Percentiles rank a stretch among this genome's conserved stretches.
Evolutionary conservation across 1,140 invertebrate species (phyloP).

Genomic region (Pachyrhynchus sulphureomaculatus): DNA sequence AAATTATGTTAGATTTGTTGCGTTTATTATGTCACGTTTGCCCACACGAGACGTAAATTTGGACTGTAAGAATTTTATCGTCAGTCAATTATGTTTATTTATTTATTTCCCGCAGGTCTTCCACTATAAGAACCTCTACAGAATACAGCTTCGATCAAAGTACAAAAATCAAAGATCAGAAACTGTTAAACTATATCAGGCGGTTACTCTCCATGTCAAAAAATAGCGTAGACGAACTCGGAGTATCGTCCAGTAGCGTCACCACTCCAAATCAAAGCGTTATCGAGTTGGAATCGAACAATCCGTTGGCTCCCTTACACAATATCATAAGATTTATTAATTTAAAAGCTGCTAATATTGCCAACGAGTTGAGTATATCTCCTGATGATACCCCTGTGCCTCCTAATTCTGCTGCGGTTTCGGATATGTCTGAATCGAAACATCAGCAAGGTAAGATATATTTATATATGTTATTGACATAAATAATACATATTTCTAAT

Average conservation of each 20-base stretch:
- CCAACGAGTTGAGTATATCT: constrained; percentile 13
- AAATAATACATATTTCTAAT: neutral
- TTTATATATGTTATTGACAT: neutral
- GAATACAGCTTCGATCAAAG: constrained; percentile 5
- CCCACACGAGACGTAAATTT: too few relatives aligned
- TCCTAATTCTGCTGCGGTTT: constrained; percentile 4
- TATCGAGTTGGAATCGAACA: constrained; percentile 42
- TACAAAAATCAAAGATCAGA: constrained; percentile 28
- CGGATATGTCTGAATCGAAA: neutral
- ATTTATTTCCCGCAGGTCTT: too few relatives aligned
- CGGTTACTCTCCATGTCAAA: constrained; percentile 56
- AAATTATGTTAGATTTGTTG: too few relatives aligned
- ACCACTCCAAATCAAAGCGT: constrained; percentile 57
- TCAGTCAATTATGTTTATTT: too few relatives aligned
- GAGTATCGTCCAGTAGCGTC: constrained; percentile 56
- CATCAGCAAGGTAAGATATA: neutral
- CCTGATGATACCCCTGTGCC: constrained; percentile 9
- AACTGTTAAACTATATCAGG: constrained; percentile 54
- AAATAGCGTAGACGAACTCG: constrained; percentile 54
- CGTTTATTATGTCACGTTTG: too few relatives aligned
- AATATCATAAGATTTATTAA: constrained; percentile 34
- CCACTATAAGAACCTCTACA: neutral
- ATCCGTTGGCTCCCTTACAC: constrained; percentile 30
- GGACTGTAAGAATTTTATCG: too few relatives aligned
- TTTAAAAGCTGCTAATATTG: constrained; percentile 13